phyloP scores from a whole-genome alignment of 2,113 vertebrate species.

The Thunnus thynnus region DNA sequence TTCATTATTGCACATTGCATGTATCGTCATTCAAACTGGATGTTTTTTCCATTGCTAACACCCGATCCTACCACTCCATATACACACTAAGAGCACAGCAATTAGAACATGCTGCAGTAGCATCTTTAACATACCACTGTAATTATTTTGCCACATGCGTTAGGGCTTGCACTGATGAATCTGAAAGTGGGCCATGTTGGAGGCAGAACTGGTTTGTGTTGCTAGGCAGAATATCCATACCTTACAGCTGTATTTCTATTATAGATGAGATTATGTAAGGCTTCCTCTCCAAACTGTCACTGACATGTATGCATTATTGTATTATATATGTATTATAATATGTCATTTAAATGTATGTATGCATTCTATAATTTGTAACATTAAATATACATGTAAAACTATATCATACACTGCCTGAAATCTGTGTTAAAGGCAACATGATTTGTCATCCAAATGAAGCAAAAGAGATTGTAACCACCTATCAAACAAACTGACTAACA shows the following conservation, averaged over 20 bases:
- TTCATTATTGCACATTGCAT: neutral
- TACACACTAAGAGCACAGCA: neutral
- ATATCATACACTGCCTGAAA: neutral
- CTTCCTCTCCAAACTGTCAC: neutral
- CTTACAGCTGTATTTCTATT: slow-evolving; percentile 24
- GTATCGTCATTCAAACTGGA: neutral
- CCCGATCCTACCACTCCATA: neutral
- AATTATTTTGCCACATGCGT: slow-evolving; percentile 25
- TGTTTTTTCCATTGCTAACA: slow-evolving; percentile 1
- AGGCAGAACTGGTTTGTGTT: slow-evolving; percentile 49
- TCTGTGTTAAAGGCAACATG: neutral
- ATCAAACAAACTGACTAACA: neutral
- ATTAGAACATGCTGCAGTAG: slow-evolving; percentile 4
- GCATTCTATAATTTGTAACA: neutral
- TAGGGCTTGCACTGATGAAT: slow-evolving; percentile 38
- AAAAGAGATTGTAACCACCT: neutral
- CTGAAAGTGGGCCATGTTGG: slow-evolving; percentile 49
- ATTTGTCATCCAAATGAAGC: neutral
- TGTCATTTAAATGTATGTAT: neutral
- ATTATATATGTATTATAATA: no score
- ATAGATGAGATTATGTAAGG: slow-evolving; percentile 40
- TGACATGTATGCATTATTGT: neutral
- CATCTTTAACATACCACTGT: slow-evolving; percentile 6
- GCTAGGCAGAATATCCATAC: slow-evolving; percentile 61
- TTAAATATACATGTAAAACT: neutral